Base-by-base conservation (phyloP, 2,797 vertebrate genomes). In the Huso huso region DNA sequence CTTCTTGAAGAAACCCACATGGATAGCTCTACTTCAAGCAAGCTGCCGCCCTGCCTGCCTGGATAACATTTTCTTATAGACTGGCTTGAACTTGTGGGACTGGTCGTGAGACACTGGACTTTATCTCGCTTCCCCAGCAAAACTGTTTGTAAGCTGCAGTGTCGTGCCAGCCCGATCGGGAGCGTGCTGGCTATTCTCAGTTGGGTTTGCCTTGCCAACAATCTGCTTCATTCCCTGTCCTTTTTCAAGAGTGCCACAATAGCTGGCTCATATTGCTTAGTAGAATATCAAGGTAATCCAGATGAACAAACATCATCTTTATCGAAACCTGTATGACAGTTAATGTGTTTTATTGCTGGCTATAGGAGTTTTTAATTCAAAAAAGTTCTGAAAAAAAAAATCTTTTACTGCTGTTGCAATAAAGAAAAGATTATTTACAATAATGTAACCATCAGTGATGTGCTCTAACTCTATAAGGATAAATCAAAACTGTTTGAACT, bases 61-160 rank as follows among this genome's bases (percentile, higher is more conserved):
- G 52, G 52, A 55, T 55, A 9, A 53, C 52, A 53, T 53, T 53
- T 57, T 6, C 55, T 11, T n/a, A 10, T 9, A 12, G 11, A 10
- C 13, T 10, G 12, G 4, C 55, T 11, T 10, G 55, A n/a, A 58
- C 10, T 13, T 65, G 69, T 73, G 71, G 69, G 63, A 80, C 82
- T 72, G 18, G 70, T 80, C 75, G 80, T 51, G 48, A 15, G n/a
- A n/a, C 52, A 9, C 23, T 37, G 23, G 23, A 37, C 23, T 37
- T 49, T 8, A 13, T 15, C 23, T n/a, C 52, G 8, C 6, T 49
- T 69, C 10, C 57, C n/a, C 3, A 58, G 12, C 6, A n/a, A 37
- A 10, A 13, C n/a, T 48, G 49, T 3, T 3, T 1, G 37, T 10
- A 1, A 48, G 8, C 23, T 1, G 10, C 11, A 48, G 50, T 53